phyloP scores from a whole-genome alignment of 1,140 invertebrate genomes.

The Odontomachus brunneus region DNA sequence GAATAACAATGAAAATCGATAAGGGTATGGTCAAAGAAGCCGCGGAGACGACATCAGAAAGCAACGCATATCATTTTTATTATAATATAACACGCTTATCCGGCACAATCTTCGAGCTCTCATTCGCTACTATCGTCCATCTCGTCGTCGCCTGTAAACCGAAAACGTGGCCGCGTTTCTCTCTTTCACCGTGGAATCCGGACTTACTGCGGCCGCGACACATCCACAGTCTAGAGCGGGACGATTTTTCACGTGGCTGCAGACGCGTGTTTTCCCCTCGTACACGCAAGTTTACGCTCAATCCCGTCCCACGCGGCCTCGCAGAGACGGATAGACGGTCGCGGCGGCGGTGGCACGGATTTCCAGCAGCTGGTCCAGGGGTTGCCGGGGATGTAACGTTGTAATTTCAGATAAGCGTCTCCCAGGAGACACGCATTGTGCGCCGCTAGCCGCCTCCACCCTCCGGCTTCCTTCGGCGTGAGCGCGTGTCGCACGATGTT shows the following conservation, averaged over 20 bases:
- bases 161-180: neutral
- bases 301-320: constrained; percentile 32
- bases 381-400: constrained; percentile 76
- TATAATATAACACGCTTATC: neutral
- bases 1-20: neutral
- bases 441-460: constrained; percentile 76
- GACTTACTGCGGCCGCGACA: neutral
- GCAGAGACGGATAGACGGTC: constrained; percentile 30
- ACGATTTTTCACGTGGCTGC: constrained; percentile 53
- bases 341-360: constrained; percentile 47
- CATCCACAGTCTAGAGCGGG: constrained; percentile 3
- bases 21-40: neutral
- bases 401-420: constrained; percentile 83
- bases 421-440: constrained; percentile 84
- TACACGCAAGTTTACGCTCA: constrained; percentile 46
- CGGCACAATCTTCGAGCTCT: neutral
- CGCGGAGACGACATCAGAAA: neutral
- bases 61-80: too few species aligned
- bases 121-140: too few species aligned
- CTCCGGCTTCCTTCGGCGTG: constrained; percentile 60
- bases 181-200: neutral
- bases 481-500: constrained; percentile 67
- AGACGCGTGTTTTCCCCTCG: constrained; percentile 47
- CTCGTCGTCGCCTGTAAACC: too few species aligned
- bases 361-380: constrained; percentile 67